Evolutionary conservation across 1,140 invertebrate species (phyloP).

Genomic region (Monochamus saltuarius): DNA sequence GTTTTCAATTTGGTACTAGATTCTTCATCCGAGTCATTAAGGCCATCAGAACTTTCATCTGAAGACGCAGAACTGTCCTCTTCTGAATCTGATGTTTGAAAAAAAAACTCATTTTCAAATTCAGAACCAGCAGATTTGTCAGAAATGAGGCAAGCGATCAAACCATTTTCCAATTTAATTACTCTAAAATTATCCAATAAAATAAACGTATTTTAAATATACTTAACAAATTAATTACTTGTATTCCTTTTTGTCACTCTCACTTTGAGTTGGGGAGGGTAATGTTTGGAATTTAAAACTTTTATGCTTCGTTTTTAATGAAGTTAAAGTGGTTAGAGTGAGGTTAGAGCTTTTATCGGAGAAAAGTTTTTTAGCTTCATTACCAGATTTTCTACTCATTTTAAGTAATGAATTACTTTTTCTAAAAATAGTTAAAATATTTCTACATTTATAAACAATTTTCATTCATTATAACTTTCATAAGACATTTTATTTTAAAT

Average conservation of each 20-base stretch:
- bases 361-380: neutral
- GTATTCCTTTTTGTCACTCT: conserved; percentile 63
- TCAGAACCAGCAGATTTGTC: conserved; percentile 51
- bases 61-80: conserved; percentile 36
- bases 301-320: neutral
- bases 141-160: conserved; percentile 67
- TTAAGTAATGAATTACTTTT: no score
- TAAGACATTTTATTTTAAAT: no score
- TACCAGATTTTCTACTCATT: neutral
- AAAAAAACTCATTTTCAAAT: conserved; percentile 40
- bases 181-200: conserved; percentile 55
- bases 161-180: conserved; percentile 65
- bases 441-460: no score
- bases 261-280: conserved; percentile 58
- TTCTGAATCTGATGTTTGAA: conserved; percentile 45
- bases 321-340: neutral
- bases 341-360: neutral
- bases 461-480: no score
- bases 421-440: no score
- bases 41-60: conserved; percentile 16
- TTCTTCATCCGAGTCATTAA: conserved; percentile 2
- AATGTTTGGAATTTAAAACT: conserved; percentile 38
- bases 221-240: conserved; percentile 44
- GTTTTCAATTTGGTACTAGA: neutral
- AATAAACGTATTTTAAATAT: conserved; percentile 8